A percentile compares a stretch with the other conserved stretches of the same genome.
These are phyloP conservation scores for Arothron firmamentum DNA, from an alignment of 2,113 vertebrate genomes.

Conservation along the genomic window DNA sequence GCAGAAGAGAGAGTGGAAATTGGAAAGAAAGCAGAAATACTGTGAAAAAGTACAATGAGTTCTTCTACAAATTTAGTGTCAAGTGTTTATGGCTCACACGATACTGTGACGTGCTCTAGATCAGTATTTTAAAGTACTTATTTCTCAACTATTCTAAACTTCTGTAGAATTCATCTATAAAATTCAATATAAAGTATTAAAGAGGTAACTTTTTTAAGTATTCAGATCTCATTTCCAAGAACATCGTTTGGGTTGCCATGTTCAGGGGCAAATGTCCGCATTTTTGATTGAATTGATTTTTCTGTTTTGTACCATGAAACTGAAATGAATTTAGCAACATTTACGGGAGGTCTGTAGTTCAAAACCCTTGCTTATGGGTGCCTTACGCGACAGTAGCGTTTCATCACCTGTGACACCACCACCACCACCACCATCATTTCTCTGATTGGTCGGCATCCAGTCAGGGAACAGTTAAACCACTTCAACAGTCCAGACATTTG, in stretches of 20 bases:
- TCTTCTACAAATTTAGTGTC: too few species aligned
- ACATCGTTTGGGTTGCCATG: conserved; percentile 1
- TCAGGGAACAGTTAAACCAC: too few species aligned
- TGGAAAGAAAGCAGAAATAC: not conserved
- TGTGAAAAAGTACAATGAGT: not conserved
- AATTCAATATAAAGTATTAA: not conserved
- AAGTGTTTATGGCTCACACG: not conserved
- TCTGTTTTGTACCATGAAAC: not conserved
- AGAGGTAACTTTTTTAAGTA: not conserved
- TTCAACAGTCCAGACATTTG: too few species aligned
- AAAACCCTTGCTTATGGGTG: not conserved
- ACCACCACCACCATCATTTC: too few species aligned
- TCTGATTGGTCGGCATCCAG: too few species aligned
- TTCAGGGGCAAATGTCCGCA: not conserved
- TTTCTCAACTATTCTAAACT: not conserved
- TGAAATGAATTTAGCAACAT: not conserved
- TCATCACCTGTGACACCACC: too few species aligned
- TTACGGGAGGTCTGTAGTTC: too few species aligned
- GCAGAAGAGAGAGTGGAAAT: not conserved
- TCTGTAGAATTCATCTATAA: not conserved
- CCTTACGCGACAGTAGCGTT: not conserved
- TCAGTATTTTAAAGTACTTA: not conserved
- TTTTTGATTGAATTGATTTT: too few species aligned
- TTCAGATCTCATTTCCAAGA: not conserved
- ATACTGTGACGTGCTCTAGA: conserved; percentile 13